These are phyloP conservation scores for Zelostemma sp. DNA, from an alignment of 1,140 invertebrate species.

Conservation along the genomic window DNA sequence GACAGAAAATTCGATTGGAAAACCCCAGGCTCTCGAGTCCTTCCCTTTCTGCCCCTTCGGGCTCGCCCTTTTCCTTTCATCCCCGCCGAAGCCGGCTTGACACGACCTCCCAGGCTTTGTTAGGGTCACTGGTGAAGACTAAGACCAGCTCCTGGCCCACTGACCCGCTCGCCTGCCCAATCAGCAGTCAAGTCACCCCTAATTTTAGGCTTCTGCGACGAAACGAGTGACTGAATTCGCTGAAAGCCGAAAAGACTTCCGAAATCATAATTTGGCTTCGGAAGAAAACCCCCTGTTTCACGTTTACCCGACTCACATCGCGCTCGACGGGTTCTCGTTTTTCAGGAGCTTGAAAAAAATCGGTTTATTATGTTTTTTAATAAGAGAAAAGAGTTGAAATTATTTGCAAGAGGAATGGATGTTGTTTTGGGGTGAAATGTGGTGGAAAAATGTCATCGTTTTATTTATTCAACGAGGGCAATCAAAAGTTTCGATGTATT, in stretches of 20 bases:
- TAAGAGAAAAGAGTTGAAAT: too few species aligned
- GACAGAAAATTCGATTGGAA: constrained; percentile 49
- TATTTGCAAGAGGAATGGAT: too few species aligned
- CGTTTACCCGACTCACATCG: constrained; percentile 2
- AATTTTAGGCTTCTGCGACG: background rate
- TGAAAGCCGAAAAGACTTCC: too few species aligned
- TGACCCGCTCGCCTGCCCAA: constrained; percentile 27
- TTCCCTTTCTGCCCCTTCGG: constrained; percentile 17
- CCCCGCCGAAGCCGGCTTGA: constrained; percentile 9
- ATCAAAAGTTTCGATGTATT: too few species aligned
- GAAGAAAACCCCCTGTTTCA: background rate
- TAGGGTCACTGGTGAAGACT: constrained; percentile 10
- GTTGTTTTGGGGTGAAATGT: too few species aligned
- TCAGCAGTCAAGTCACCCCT: constrained; percentile 9
- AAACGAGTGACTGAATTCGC: background rate
- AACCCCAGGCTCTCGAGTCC: constrained; percentile 11
- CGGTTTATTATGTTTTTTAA: too few species aligned
- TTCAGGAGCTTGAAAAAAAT: too few species aligned
- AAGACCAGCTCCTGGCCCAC: constrained; percentile 21
- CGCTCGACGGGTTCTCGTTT: background rate
- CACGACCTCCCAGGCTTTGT: constrained; percentile 11
- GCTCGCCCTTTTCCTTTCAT: constrained; percentile 16
- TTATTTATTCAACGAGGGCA: too few species aligned
- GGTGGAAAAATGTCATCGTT: too few species aligned
- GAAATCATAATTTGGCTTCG: too few species aligned